These are phyloP conservation scores for Ochotona curzoniae DNA, from an alignment of 2,113 vertebrate species.

Conservation along the genomic window DNA sequence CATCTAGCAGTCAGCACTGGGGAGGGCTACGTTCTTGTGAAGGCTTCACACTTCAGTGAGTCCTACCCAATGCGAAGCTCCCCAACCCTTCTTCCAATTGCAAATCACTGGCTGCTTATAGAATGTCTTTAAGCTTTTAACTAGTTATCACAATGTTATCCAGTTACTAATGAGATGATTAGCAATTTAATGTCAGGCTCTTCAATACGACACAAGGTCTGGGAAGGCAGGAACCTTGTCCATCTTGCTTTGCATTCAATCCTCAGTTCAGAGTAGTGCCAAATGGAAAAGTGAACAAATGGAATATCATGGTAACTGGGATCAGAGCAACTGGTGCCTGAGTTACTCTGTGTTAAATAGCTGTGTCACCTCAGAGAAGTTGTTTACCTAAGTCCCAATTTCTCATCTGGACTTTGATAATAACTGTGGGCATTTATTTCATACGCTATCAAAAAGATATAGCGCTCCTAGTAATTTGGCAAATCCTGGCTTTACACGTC, in stretches of 20 bases:
- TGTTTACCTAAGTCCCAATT: constrained; percentile 14
- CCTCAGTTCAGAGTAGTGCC: not conserved
- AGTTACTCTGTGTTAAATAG: constrained; percentile 5
- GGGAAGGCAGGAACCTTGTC: not conserved
- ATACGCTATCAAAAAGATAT: not conserved
- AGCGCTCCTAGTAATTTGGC: not conserved
- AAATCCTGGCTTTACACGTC: not conserved
- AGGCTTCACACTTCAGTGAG: too few species aligned
- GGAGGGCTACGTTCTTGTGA: constrained; percentile 3
- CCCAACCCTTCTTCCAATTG: not conserved
- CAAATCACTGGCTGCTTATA: not conserved
- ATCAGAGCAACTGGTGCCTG: not conserved
- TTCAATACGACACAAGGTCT: not conserved
- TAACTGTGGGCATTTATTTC: constrained; percentile 9
- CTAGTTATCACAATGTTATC: not conserved
- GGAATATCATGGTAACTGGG: not conserved
- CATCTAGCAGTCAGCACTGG: not conserved
- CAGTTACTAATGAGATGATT: not conserved
- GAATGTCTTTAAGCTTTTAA: constrained; percentile 1
- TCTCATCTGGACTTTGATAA: not conserved
- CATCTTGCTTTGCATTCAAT: not conserved
- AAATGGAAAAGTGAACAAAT: not conserved
- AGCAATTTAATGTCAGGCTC: not conserved
- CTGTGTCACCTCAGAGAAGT: not conserved
- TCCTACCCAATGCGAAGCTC: not conserved